These are phyloP conservation scores for Naja naja DNA, from an alignment of 2,113 vertebrate genomes.

Conservation along the genomic window DNA sequence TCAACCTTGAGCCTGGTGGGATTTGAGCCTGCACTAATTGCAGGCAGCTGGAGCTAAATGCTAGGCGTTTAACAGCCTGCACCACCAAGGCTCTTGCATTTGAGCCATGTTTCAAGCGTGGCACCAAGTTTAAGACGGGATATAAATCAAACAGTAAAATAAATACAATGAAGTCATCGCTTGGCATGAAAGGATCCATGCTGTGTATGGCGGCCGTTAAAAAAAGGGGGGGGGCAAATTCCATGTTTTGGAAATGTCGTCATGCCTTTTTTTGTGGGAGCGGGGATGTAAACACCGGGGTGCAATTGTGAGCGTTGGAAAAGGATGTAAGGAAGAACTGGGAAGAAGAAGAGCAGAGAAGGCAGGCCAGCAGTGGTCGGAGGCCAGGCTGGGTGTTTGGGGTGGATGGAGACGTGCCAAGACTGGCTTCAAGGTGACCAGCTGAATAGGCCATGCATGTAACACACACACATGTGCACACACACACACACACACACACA, in stretches of 20 bases:
- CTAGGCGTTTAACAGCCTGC: too few species aligned
- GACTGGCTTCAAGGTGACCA: neutral
- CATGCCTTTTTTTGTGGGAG: neutral
- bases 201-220: neutral
- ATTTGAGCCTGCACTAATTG: too few species aligned
- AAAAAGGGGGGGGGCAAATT: neutral
- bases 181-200: neutral
- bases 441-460: neutral
- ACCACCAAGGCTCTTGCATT: too few species aligned
- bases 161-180: neutral
- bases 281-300: neutral
- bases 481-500: neutral
- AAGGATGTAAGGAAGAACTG: neutral
- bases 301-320: neutral
- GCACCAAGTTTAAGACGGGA: neutral
- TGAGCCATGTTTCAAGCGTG: neutral
- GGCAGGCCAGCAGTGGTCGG: fast-evolving
- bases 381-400: neutral
- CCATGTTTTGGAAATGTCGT: neutral
- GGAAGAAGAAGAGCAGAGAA: neutral
- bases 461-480: neutral
- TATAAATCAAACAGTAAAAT: neutral
- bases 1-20: too few species aligned
- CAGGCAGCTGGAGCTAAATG: too few species aligned
- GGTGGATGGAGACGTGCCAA: fast-evolving